Evolutionary conservation across 2,888 invertebrate species (phyloP), one percentile per base, ranked within the genome.

Genomic region (Cacoxenus indagator): DNA sequence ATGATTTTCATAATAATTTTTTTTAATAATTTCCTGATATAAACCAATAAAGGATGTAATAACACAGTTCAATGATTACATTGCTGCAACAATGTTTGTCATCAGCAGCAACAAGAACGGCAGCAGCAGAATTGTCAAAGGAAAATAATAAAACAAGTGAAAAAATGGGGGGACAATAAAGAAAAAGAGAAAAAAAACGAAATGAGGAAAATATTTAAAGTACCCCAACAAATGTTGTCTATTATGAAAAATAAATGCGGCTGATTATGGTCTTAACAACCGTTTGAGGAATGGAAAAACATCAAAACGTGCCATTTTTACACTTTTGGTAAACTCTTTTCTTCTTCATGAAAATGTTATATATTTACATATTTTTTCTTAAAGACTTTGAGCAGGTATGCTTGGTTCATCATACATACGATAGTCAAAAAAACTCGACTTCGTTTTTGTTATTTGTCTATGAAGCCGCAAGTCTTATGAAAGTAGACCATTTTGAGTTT

Each of bases 41-140:
- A 80, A 81, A 79, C 78, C 81, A 79, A 83, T 83, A 75, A 78
- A 75, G 83, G 82, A 82, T 83, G 82, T 80, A 83, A 83, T 82
- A 83, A 78, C 83, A 81, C 83, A 82, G 82, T 70, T 83, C 81
- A 79, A 78, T 82, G 83, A 77, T 59, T 67, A 43, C 45, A 62
- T 24, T 43, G 4, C n/a, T 24, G 55, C 55, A 14, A 9, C 55
- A 55, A 14, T 24, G 27, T 26, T 55, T 55, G 55, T 19, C 14
- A 55, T 19, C 19, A 14, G 22, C 26, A 26, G 14, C 11, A 3
- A 11, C 27, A 14, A 11, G 14, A 55, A n/a, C 26, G 8, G 26
- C 26, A 54, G 22, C 54, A 55, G 14, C 61, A 17, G 4, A 5
- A 45, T 43, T 14, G 43, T 37, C 24, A 17, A 43, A 62, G 19